Evolutionary conservation across 92 coral and sea anemone genomes (phyloP), one percentile per base, ranked within the genome.

Genomic region (Porites rus): DNA sequence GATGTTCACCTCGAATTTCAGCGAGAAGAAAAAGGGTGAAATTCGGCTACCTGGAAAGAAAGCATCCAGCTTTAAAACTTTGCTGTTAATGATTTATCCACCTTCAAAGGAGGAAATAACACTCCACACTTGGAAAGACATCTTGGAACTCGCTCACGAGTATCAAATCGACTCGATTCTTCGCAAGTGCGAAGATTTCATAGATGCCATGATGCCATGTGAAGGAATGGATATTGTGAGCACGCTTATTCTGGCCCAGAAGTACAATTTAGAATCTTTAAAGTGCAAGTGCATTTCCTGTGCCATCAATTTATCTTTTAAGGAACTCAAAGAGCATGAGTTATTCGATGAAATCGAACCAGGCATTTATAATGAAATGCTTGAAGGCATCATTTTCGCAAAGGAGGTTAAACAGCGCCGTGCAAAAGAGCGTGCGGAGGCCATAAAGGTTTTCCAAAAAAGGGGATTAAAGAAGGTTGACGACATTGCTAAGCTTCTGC

Each of bases 1-100:
- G 54, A 85, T 76, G 77, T 85, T 85, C 56, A 80, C 75, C 13
- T 80, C 84, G 21, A 67, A 62, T 62, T 62, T 62, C 65, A 62
- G 65, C 65, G 76, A 72, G 50, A 72, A 72, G 58, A 72, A 51
- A 10, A 72, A 72, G 38, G 21, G 59, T 43, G 76, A 72, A 52
- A 72, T 72, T 46, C 76, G 76, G 19, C 76, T 72, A 9, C 76
- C 75, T 0, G 76, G 76, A 2, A 75, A 53, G 11, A 25, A 54
- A 20, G 78, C 78, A 20, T 63, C 61, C n/a, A 52, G 65, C 46
- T 63, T 75, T 3, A 53, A 75, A 75, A 17, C 78, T 12, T 12
- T 75, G 38, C 65, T 75, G 46, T 75, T 54, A 65, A 75, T 75
- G 78, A 53, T 75, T 51, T 75, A 75, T 54, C 78, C 78, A 43